Base-by-base conservation (phyloP, 2,888 invertebrate species). In the Philhelius pedissequus region DNA sequence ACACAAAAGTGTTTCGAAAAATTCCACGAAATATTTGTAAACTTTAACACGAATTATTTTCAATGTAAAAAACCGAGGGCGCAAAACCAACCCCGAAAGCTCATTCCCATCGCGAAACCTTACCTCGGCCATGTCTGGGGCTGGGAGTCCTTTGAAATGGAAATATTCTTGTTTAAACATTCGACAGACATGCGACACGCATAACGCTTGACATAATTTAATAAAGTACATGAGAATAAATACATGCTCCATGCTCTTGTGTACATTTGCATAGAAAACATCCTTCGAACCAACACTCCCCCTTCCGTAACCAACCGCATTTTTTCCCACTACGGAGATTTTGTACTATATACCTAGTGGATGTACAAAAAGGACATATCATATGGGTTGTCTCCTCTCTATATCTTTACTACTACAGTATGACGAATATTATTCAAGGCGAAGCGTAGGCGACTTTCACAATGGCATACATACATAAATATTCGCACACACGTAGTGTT, bases 161-260 rank as follows among this genome's bases (percentile, higher is more conserved):
- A 84, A 80, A 84, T 84, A 80, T 84, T 75, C 71, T 84, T 84
- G 80, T 80, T 84, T 84, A 80, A 84, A 84, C 84, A 84, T 84
- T 84, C 84, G 84, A 80, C 84, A 84, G 80, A 80, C 84, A 80
- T 79, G 83, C 83, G 79, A 83, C 64, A 64, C 83, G 79, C 84
- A 84, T 84, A 84, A 84, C 80, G 84, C 84, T 84, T 84, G 84
- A 84, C 80, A 84, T 84, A 84, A 84, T 84, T 84, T 84, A 84
- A 84, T 84, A 80, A 84, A 84, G 70, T 70, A 80, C 75, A 75
- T 84, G 84, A 79, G 27, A 48, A 64, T 43, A 64, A 64, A 76
- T 62, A 76, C 80, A 84, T 71, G 68, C 74, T 76, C 70, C 45
- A 52, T n/a, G n/a, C 69, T 25, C 32, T 83, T 69, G 74, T 83